These are phyloP conservation scores for Toxonevra muliebris DNA, from an alignment of 2,888 invertebrate species.

Conservation along the genomic window DNA sequence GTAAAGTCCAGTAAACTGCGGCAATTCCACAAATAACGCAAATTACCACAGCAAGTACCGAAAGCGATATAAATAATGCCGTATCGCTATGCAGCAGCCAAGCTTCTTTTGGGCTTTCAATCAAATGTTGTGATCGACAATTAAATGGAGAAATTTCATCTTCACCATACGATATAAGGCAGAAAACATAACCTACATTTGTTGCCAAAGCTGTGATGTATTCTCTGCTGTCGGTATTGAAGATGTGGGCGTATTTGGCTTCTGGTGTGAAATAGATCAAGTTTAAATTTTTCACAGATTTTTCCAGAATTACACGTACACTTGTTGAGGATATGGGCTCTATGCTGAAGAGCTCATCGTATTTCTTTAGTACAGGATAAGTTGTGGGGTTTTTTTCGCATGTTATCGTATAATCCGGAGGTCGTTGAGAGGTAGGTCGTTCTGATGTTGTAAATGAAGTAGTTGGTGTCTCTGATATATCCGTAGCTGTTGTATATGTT, in stretches of 20 bases:
- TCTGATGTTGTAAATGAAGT: neutral
- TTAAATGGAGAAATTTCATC: slow-evolving; percentile 46
- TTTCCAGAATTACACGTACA: slow-evolving; percentile 8
- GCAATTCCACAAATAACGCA: slow-evolving; percentile 43
- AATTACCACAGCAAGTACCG: slow-evolving; percentile 40
- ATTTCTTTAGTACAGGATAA: neutral
- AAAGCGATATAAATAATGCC: slow-evolving; percentile 39
- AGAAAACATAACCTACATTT: slow-evolving; percentile 45
- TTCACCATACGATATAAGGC: slow-evolving; percentile 40
- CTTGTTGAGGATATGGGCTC: slow-evolving; percentile 3
- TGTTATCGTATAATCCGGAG: neutral
- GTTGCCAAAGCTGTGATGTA: slow-evolving; percentile 32
- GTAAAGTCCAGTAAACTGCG: slow-evolving; percentile 40
- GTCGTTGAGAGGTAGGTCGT: neutral
- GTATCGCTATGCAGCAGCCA: slow-evolving; percentile 46
- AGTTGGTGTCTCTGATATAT: neutral
- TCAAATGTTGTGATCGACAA: slow-evolving; percentile 46
- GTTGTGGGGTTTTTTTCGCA: too few species aligned
- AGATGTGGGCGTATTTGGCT: neutral
- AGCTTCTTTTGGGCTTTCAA: neutral
- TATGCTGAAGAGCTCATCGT: slow-evolving; percentile 25
- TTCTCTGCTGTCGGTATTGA: too few species aligned
- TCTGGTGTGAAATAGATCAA: slow-evolving; percentile 22
- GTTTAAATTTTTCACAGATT: slow-evolving; percentile 3
- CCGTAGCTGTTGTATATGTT: slow-evolving; percentile 14